Evolutionary conservation across 2,113 vertebrate genomes (phyloP).

Genomic region (Hippocampus comes): DNA sequence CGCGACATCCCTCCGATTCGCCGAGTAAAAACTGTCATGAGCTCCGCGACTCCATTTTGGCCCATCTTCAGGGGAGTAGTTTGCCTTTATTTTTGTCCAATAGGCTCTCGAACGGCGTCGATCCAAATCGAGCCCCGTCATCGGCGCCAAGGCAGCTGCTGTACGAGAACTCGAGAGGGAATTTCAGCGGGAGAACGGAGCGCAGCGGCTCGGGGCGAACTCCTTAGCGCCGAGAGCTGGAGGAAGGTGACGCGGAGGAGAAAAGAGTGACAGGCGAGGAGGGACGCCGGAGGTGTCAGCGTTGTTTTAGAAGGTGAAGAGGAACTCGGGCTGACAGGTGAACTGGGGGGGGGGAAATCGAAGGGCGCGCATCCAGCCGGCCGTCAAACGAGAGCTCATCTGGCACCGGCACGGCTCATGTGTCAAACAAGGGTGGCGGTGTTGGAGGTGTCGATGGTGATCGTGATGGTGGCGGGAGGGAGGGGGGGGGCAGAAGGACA

Average conservation of each 20-base stretch:
- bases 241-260: slow-evolving; percentile 45
- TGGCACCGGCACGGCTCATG: slow-evolving; percentile 64
- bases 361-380: slow-evolving; percentile 71
- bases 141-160: background rate
- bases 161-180: background rate
- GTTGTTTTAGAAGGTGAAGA: slow-evolving; percentile 60
- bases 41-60: too few relatives aligned
- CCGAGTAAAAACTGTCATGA: too few relatives aligned
- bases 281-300: slow-evolving; percentile 64
- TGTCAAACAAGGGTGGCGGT: slow-evolving; percentile 53
- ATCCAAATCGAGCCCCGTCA: background rate
- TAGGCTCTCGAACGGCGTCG: background rate
- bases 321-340: slow-evolving; percentile 74
- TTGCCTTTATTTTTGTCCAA: background rate
- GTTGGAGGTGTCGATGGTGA: background rate
- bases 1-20: too few relatives aligned
- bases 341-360: slow-evolving; percentile 63
- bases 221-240: slow-evolving; percentile 35
- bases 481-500: slow-evolving; percentile 46
- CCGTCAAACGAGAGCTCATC: slow-evolving; percentile 63
- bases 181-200: background rate
- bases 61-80: too few relatives aligned
- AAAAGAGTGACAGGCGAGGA: slow-evolving; percentile 55
- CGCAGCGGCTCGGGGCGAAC: background rate
- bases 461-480: too few relatives aligned